A percentile compares a stretch with the other conserved stretches of the same genome.
These are phyloP conservation scores for Chydorus sphaericus DNA, from an alignment of 2,888 invertebrate species.

Conservation along the genomic window DNA sequence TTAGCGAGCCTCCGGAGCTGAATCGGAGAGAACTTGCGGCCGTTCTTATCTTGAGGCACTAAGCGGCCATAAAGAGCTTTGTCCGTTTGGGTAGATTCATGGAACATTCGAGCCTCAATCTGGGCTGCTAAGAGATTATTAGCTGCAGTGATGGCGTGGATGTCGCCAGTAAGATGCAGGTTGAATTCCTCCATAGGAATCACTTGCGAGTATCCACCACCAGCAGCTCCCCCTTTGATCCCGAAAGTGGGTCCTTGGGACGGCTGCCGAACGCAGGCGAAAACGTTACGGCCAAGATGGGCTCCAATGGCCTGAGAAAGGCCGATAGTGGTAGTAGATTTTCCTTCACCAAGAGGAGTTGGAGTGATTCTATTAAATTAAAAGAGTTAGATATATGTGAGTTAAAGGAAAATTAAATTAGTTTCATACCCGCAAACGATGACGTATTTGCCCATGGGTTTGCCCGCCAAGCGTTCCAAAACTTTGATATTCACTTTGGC, in stretches of 20 bases:
- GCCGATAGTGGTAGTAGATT: constrained; percentile 89
- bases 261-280: constrained; percentile 91
- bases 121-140: constrained; percentile 96
- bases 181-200: constrained; percentile 99
- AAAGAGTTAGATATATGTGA: not conserved
- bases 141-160: constrained; percentile 95
- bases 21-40: constrained; percentile 67
- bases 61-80: constrained; percentile 69
- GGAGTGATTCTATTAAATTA: constrained; percentile 67
- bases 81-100: constrained; percentile 85
- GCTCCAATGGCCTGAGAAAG: constrained; percentile 81
- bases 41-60: constrained; percentile 68
- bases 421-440: constrained; percentile 75
- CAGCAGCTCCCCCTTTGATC: constrained; percentile 94
- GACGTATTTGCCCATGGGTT: constrained; percentile 72
- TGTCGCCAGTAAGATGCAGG: constrained; percentile 92
- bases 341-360: constrained; percentile 97
- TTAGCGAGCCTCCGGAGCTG: constrained; percentile 46
- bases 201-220: constrained; percentile 89
- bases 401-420: not conserved
- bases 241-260: constrained; percentile 99
- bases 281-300: constrained; percentile 66
- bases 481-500: constrained; percentile 80
- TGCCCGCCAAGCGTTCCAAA: constrained; percentile 52
- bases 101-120: constrained; percentile 90